These are phyloP conservation scores for Mesembrinibis cayennensis DNA, from an alignment of 2,113 vertebrate genomes.

Conservation along the genomic window DNA sequence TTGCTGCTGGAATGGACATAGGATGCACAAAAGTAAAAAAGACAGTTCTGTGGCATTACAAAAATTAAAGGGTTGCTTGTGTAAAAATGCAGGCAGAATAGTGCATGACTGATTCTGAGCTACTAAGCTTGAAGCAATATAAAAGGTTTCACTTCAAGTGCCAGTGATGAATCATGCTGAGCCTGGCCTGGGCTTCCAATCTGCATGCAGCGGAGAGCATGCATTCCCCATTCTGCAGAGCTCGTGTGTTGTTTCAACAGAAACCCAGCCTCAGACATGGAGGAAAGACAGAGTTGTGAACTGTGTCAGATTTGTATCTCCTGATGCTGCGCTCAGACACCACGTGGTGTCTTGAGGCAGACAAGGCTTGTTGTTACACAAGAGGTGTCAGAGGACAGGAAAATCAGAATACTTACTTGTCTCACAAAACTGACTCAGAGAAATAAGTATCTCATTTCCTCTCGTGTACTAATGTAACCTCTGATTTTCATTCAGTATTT, in stretches of 20 bases:
- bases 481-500: not conserved
- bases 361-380: not conserved
- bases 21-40: not conserved
- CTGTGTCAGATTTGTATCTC: not conserved
- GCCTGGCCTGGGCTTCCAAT: not conserved
- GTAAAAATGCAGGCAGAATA: not conserved
- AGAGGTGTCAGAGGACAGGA: not conserved
- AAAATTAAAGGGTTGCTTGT: not conserved
- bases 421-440: not conserved
- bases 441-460: not conserved
- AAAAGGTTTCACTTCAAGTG: constrained; percentile 16
- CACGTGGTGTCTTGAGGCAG: not conserved
- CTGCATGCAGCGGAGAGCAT: not conserved
- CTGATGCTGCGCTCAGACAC: not conserved
- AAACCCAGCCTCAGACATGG: not conserved
- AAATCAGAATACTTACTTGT: not conserved
- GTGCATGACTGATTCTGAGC: constrained; percentile 9
- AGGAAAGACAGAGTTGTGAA: not conserved
- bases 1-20: not conserved
- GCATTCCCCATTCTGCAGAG: not conserved
- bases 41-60: not conserved
- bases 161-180: constrained; percentile 19
- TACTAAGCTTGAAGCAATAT: constrained; percentile 2
- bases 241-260: not conserved
- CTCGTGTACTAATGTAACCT: not conserved